Percentiles rank a stretch among this genome's conserved stretches.
phyloP scores from a whole-genome alignment of 2,888 invertebrate genomes.

The Acleris cristana region DNA sequence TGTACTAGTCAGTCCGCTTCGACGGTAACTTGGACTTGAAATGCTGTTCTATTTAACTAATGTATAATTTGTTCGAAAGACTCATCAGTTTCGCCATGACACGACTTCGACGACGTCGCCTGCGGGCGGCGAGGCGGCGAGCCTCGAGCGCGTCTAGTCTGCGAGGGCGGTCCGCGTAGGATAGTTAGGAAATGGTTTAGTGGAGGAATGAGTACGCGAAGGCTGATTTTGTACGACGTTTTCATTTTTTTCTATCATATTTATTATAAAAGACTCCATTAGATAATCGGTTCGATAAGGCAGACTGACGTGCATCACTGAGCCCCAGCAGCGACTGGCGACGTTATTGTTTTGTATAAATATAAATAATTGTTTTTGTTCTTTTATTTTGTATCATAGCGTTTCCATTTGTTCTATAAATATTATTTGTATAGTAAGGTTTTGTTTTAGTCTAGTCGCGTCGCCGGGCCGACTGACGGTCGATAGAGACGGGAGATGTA shows the following conservation, averaged over 20 bases:
- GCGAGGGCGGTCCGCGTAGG: conserved; percentile 34
- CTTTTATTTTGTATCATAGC: conserved; percentile 70
- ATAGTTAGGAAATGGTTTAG: conserved; percentile 61
- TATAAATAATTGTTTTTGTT: conserved; percentile 56
- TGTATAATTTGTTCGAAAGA: conserved; percentile 4
- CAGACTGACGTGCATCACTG: conserved; percentile 22
- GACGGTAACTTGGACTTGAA: conserved; percentile 42
- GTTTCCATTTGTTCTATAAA: conserved; percentile 62
- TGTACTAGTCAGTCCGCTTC: conserved; percentile 62
- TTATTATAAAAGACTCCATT: conserved; percentile 33
- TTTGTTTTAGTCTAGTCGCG: conserved; percentile 62
- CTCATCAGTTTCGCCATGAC: conserved; percentile 25
- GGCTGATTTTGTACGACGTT: conserved; percentile 70
- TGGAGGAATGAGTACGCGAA: conserved; percentile 64
- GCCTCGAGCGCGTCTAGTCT: conserved; percentile 5
- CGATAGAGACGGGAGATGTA: neutral
- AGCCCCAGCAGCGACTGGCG: conserved; percentile 26
- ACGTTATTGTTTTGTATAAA: conserved; percentile 53
- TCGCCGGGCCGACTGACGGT: conserved; percentile 22
- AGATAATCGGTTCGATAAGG: conserved; percentile 32
- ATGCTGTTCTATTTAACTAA: conserved; percentile 34
- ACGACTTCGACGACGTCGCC: conserved; percentile 3
- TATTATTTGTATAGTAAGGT: conserved; percentile 69
- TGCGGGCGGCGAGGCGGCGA: neutral
- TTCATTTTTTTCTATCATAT: conserved; percentile 50